These are phyloP conservation scores for Iphiclides podalirius DNA, from an alignment of 2,888 invertebrate genomes.

Conservation along the genomic window DNA sequence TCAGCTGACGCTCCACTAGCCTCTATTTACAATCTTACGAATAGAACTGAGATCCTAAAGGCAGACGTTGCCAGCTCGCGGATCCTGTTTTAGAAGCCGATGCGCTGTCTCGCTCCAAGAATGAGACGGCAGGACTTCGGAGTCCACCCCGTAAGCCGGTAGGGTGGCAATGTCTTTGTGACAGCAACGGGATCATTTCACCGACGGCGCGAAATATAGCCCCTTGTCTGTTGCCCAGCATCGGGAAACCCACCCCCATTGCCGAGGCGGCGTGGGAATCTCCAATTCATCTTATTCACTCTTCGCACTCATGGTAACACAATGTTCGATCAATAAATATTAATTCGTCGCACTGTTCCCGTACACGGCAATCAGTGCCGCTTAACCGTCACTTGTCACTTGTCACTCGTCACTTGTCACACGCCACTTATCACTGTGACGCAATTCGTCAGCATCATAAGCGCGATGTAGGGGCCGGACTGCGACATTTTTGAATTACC, in stretches of 20 bases:
- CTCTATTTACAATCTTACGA: neutral
- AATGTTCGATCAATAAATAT: conserved; percentile 6
- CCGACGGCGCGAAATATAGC: no score
- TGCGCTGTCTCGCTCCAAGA: no score
- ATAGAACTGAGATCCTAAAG: conserved; percentile 1
- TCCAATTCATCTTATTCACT: no score
- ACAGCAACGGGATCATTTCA: no score
- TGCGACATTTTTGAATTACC: conserved; percentile 4
- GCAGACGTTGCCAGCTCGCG: neutral
- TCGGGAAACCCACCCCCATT: no score
- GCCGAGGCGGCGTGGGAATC: no score
- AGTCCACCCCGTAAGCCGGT: no score
- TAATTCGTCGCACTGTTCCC: neutral
- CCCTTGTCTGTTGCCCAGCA: no score
- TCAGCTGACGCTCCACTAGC: neutral
- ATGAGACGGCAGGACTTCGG: no score
- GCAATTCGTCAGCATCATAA: conserved; percentile 15
- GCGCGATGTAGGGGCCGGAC: conserved; percentile 2
- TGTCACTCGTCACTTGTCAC: neutral
- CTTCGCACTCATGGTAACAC: neutral
- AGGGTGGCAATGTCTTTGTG: no score
- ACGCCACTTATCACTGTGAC: neutral
- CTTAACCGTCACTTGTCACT: neutral
- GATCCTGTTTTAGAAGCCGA: neutral
- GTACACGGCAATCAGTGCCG: conserved; percentile 1